Evolutionary conservation across 2,797 vertebrate species (phyloP).

Genomic region (Bovichtus variegatus): DNA sequence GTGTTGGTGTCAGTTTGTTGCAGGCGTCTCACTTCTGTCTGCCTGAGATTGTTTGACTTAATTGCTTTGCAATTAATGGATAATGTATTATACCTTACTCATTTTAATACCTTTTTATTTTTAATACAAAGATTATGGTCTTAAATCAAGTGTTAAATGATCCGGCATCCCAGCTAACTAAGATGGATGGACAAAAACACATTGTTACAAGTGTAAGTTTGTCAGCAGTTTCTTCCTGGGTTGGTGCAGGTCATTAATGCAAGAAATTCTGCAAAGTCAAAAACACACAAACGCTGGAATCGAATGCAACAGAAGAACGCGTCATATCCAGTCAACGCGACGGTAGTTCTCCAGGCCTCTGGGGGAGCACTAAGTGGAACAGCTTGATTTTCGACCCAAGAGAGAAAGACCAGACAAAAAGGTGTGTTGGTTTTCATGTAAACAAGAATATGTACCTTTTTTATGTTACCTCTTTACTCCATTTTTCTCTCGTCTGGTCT

Average conservation of each 20-base stretch:
- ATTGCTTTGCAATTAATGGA: background rate
- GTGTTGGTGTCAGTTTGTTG: background rate
- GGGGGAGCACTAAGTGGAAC: too few species aligned
- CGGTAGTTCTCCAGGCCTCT: too few species aligned
- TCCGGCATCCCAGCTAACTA: background rate
- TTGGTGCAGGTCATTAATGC: background rate
- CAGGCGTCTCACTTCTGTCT: background rate
- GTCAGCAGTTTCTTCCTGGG: background rate
- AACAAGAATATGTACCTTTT: too few species aligned
- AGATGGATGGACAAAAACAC: background rate
- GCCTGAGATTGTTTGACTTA: background rate
- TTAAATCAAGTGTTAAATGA: slow-evolving; percentile 27
- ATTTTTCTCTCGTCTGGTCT: too few species aligned
- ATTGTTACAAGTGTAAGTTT: background rate
- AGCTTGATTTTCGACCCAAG: too few species aligned
- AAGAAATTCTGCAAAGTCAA: too few species aligned
- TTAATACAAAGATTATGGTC: background rate
- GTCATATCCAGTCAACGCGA: too few species aligned
- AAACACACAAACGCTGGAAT: too few species aligned
- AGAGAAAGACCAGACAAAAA: too few species aligned
- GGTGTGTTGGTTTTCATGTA: too few species aligned
- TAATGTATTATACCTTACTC: background rate
- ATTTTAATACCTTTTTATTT: background rate
- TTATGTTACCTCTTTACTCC: too few species aligned
- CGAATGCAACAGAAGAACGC: too few species aligned